Evolutionary conservation across 2,888 invertebrate species (phyloP).

Genomic region (Drosophila diplacantha): DNA sequence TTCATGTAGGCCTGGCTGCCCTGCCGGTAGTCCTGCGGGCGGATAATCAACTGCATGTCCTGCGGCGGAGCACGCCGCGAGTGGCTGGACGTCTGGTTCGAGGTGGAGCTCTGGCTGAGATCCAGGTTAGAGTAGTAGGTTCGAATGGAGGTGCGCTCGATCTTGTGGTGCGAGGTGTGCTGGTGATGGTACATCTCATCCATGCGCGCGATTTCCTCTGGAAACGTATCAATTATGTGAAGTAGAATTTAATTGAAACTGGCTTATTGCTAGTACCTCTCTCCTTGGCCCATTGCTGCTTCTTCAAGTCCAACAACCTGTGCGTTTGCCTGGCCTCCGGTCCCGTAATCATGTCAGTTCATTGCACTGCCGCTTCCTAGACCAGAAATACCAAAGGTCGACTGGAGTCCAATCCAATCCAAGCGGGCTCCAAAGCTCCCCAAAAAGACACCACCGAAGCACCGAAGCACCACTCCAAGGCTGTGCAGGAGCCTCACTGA

Average conservation of each 20-base stretch:
- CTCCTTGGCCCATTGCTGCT: constrained; percentile 95
- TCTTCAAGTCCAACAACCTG: constrained; percentile 91
- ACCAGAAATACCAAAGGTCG: constrained; percentile 13
- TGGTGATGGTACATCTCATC: constrained; percentile 84
- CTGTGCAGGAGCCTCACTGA: constrained; percentile 44
- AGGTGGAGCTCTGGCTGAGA: constrained; percentile 66
- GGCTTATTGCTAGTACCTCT: constrained; percentile 81
- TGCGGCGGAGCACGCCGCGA: constrained; percentile 21
- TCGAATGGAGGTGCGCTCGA: constrained; percentile 77
- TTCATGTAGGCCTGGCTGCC: constrained; percentile 69
- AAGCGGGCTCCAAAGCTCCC: constrained; percentile 1
- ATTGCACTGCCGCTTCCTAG: constrained; percentile 49
- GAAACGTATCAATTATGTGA: not conserved
- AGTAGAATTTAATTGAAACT: not conserved
- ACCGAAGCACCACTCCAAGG: constrained; percentile 53
- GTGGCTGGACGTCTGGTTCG: constrained; percentile 56
- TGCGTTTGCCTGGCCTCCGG: constrained; percentile 74
- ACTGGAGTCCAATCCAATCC: constrained; percentile 5
- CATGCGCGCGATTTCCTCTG: constrained; percentile 89
- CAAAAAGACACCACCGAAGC: constrained; percentile 4
- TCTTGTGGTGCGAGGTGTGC: constrained; percentile 79
- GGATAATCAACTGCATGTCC: constrained; percentile 46
- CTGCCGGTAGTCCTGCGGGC: constrained; percentile 46
- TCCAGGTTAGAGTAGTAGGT: constrained; percentile 77
- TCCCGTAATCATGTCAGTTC: constrained; percentile 74